Evolutionary conservation across 2,797 vertebrate species (phyloP), one percentile per base, ranked within the genome.

Genomic region (Spatula versicolor): DNA sequence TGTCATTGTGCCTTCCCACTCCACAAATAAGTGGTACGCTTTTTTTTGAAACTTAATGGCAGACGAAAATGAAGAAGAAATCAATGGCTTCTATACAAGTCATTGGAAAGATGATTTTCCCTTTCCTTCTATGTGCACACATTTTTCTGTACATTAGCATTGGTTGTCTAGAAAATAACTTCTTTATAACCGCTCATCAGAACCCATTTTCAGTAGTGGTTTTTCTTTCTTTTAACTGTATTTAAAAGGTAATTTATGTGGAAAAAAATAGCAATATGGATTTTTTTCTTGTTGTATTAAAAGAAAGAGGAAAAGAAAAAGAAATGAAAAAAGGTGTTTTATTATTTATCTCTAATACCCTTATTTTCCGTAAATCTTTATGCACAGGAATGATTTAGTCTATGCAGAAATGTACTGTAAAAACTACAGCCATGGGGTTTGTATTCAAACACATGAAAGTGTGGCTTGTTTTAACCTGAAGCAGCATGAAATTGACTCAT

Each of bases 391-490:
- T 80, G 88, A 90, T 86, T 73, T 93, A 79, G 37, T 84, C 88
- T 92, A 52, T 95, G 89, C 79, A 90, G 93, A 97, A 97, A 93
- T 91, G 74, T 87, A 86, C 83, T 85, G 46, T 93, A 74, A 93
- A 82, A 96, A 76, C 58, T 77, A 26, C 55, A 86, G 83, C 87
- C 68, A 11, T 95, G 95, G 93, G 96, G 97, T 96, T 95, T 94
- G 83, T 94, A 66, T 96, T 97, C 95, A 93, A 97, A 97, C 76
- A 96, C 95, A 90, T 97, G 90, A 94, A 96, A 96, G 84, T 82
- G 82, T 86, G 91, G 58, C 95, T 97, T 96, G 91, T 97, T 97
- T 96, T 98, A 97, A 97, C 96, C 96, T 96, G 90, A 95, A 98
- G 97, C 96, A 96, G 96, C 62, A 76, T 93, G 71, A 96, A 97